Evolutionary conservation across 92 coral and sea anemone species (phyloP).

Genomic region (Porites lobata): DNA sequence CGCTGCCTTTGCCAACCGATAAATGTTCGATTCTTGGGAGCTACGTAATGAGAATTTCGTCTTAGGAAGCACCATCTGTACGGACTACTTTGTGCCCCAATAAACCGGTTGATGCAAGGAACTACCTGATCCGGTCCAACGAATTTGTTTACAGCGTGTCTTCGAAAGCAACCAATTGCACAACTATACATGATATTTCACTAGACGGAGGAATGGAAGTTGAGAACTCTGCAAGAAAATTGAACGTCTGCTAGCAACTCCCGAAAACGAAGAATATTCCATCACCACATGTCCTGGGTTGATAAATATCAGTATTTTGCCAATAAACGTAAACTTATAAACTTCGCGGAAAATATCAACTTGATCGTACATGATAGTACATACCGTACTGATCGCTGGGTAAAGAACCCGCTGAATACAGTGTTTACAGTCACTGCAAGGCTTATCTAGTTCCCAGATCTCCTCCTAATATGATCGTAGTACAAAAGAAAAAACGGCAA

Average conservation of each 20-base stretch:
- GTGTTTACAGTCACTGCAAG: too few species aligned
- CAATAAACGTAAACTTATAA: not conserved
- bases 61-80: not conserved
- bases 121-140: not conserved
- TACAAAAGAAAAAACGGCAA: too few species aligned
- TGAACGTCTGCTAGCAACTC: not conserved
- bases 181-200: conserved; percentile 24
- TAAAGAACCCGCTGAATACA: too few species aligned
- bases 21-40: not conserved
- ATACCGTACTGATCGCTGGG: too few species aligned
- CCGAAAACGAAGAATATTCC: not conserved
- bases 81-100: not conserved
- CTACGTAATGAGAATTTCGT: not conserved
- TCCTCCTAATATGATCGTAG: too few species aligned
- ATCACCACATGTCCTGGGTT: conserved; percentile 28
- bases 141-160: not conserved
- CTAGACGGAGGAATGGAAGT: not conserved
- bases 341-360: too few species aligned
- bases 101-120: not conserved
- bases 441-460: too few species aligned
- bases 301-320: not conserved
- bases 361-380: too few species aligned
- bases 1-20: not conserved
- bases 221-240: not conserved
- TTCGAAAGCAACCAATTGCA: not conserved